phyloP scores from a whole-genome alignment of 1,140 invertebrate genomes.

The Plutomurus gul region DNA sequence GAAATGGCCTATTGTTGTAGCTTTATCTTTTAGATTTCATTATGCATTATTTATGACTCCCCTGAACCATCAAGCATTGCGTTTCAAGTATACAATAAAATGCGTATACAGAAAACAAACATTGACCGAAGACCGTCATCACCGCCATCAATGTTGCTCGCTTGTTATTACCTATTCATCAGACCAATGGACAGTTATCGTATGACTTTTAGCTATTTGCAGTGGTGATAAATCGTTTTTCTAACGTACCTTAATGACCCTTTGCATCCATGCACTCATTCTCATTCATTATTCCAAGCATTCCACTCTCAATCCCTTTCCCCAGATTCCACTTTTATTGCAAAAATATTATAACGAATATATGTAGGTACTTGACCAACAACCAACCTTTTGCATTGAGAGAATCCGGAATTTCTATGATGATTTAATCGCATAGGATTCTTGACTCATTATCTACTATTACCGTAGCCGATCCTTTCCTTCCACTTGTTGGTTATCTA shows the following conservation, averaged over 20 bases:
- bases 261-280: not conserved
- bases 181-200: too few relatives aligned
- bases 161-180: too few relatives aligned
- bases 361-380: not conserved
- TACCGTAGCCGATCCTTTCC: not conserved
- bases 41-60: too few relatives aligned
- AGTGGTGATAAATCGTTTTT: not conserved
- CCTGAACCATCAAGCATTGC: too few relatives aligned
- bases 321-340: not conserved
- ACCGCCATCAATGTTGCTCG: too few relatives aligned
- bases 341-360: not conserved
- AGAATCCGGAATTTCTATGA: not conserved
- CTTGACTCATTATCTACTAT: not conserved
- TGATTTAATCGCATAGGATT: slow-evolving; percentile 24
- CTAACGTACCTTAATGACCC: not conserved
- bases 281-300: not conserved
- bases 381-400: not conserved
- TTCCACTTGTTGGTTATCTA: not conserved
- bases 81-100: too few relatives aligned
- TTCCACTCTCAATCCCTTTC: not conserved
- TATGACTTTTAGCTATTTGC: not conserved
- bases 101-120: too few relatives aligned
- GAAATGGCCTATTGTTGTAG: not conserved
- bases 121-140: too few relatives aligned
- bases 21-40: too few relatives aligned